Percentiles rank a stretch among this genome's conserved stretches.
Conservation (phyloP, 2,797 vertebrate genomes). For the Xenopus petersii region DNA sequence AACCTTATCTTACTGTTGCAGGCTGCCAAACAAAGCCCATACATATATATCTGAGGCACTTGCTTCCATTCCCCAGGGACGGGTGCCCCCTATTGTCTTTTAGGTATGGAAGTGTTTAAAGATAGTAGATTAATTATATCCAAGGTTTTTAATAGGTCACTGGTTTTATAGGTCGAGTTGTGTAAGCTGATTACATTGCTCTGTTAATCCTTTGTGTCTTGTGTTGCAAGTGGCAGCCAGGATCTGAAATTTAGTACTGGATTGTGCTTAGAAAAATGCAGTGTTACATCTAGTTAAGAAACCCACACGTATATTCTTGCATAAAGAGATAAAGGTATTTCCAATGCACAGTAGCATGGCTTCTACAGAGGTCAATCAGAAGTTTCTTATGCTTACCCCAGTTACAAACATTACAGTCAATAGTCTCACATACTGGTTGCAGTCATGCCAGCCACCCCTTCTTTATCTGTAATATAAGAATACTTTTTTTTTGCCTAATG, state of each 20-base stretch:
- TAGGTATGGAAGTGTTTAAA: neutral
- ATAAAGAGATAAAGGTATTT: no score
- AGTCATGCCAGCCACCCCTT: no score
- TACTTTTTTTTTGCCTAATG: no score
- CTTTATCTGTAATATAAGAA: no score
- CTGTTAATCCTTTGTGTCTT: neutral
- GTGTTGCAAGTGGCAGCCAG: neutral
- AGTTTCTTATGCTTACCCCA: no score
- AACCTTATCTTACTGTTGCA: constrained; percentile 4
- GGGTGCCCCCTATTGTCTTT: neutral
- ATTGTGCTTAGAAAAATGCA: neutral
- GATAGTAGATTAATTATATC: neutral
- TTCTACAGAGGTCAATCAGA: no score
- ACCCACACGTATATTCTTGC: no score
- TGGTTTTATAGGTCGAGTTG: constrained; percentile 26
- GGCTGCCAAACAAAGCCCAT: neutral
- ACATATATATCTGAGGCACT: neutral
- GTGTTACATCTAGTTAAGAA: no score
- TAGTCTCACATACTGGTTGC: no score
- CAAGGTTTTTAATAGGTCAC: constrained; percentile 17
- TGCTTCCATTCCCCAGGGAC: neutral
- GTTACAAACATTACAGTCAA: no score
- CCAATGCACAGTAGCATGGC: no score
- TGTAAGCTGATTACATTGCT: constrained; percentile 8
- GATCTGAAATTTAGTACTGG: neutral